phyloP scores from a whole-genome alignment of 64 coral and sea anemone species.

The Montipora foliosa region DNA sequence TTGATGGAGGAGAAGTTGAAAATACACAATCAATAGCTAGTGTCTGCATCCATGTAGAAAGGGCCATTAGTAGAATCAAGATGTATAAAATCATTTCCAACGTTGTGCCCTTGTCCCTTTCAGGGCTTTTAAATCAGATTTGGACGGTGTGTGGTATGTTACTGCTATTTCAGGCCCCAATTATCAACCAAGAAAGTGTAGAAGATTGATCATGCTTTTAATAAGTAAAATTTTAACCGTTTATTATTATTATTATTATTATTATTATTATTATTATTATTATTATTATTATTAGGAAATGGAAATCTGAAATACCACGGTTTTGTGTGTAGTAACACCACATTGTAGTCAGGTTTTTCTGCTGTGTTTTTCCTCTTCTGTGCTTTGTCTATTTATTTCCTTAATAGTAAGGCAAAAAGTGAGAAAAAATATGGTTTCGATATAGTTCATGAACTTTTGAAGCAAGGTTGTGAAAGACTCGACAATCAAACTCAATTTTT shows the following conservation, averaged over 20 bases:
- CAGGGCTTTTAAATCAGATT: slow-evolving; percentile 52
- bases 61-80: slow-evolving; percentile 35
- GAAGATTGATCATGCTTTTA: slow-evolving; percentile 31
- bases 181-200: slow-evolving; percentile 43
- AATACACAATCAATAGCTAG: too few relatives aligned
- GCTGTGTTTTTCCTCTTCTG: not conserved
- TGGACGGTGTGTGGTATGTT: slow-evolving; percentile 50
- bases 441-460: slow-evolving; percentile 33
- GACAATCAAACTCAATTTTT: too few relatives aligned
- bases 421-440: not conserved
- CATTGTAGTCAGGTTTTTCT: not conserved
- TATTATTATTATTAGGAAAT: too few relatives aligned
- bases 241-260: not conserved
- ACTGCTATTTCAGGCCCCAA: slow-evolving; percentile 28
- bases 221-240: not conserved
- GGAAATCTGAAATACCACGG: not conserved
- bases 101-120: slow-evolving; percentile 60
- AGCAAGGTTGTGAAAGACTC: not conserved
- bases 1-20: too few relatives aligned
- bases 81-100: slow-evolving; percentile 65
- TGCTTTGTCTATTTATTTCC: too few relatives aligned
- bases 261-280: not conserved
- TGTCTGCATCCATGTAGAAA: not conserved
- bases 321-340: not conserved
- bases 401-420: not conserved